Percentiles rank a stretch among this genome's conserved stretches.
phyloP scores from a whole-genome alignment of 2,888 invertebrate species.

The Pinctada fucata region DNA sequence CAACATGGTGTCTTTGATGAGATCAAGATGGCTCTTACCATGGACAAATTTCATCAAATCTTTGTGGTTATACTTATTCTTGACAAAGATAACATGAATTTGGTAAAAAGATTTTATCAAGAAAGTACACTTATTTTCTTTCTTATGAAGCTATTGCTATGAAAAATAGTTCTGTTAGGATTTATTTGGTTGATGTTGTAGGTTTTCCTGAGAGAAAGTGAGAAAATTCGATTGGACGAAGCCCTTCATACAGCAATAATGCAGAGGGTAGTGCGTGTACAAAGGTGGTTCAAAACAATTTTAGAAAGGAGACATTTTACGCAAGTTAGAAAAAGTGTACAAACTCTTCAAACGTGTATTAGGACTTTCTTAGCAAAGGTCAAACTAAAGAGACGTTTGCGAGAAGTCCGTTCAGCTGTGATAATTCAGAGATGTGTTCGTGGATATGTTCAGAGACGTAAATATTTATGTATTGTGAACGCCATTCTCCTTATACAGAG shows the following conservation, averaged over 20 bases:
- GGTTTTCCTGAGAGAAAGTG: constrained; percentile 93
- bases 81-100: too few species aligned
- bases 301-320: constrained; percentile 88
- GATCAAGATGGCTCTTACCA: too few species aligned
- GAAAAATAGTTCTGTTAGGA: too few species aligned
- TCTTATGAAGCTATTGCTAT: too few species aligned
- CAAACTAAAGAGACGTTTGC: constrained; percentile 19
- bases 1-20: too few species aligned
- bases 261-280: constrained; percentile 92
- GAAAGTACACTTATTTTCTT: too few species aligned
- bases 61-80: too few species aligned
- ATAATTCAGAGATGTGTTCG: constrained; percentile 90
- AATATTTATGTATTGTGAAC: constrained; percentile 28
- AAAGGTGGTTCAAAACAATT: constrained; percentile 92
- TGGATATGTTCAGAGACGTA: constrained; percentile 73
- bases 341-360: constrained; percentile 40
- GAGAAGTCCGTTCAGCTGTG: constrained; percentile 74
- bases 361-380: constrained; percentile 46
- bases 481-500: constrained; percentile 85
- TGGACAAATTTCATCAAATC: too few species aligned
- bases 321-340: constrained; percentile 84
- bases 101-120: too few species aligned
- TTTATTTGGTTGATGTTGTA: constrained; percentile 41
- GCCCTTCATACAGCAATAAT: constrained; percentile 95
- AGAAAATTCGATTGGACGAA: constrained; percentile 94